Conservation (phyloP, 1,140 invertebrate genomes). For the Cydia pomonella region DNA sequence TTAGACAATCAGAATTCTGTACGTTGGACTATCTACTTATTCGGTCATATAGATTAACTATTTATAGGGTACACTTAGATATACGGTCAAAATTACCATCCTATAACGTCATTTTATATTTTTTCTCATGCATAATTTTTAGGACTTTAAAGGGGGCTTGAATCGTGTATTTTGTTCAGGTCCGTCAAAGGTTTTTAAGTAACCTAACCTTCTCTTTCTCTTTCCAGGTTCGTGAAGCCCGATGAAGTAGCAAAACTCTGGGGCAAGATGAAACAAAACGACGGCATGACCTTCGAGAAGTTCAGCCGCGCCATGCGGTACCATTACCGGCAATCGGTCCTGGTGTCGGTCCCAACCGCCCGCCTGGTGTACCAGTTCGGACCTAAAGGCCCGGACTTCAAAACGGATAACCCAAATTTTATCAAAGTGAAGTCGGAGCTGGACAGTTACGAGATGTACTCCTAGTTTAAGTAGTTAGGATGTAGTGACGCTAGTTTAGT, state of each 20-base stretch:
- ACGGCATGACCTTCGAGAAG: constrained; percentile 96
- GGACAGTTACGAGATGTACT: constrained; percentile 55
- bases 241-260: constrained; percentile 94
- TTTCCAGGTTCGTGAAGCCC: constrained; percentile 90
- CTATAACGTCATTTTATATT: too few species aligned
- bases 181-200: too few species aligned
- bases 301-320: constrained; percentile 96
- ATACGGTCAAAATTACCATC: too few species aligned
- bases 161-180: too few species aligned
- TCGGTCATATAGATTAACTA: too few species aligned
- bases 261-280: constrained; percentile 93
- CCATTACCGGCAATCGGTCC: constrained; percentile 92
- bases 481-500: constrained; percentile 38
- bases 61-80: too few species aligned
- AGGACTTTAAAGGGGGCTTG: too few species aligned
- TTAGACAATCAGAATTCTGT: too few species aligned
- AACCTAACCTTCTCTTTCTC: constrained; percentile 39
- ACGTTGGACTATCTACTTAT: too few species aligned
- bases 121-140: too few species aligned
- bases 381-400: constrained; percentile 87
- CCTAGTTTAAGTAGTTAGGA: constrained; percentile 54
- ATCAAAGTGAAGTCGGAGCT: constrained; percentile 69
- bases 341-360: constrained; percentile 89
- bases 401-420: constrained; percentile 86
- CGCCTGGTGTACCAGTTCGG: constrained; percentile 94